A percentile compares a stretch with the other conserved stretches of the same genome.
Evolutionary conservation across 2,113 vertebrate species (phyloP).

Genomic region (Bostrychus sinensis): DNA sequence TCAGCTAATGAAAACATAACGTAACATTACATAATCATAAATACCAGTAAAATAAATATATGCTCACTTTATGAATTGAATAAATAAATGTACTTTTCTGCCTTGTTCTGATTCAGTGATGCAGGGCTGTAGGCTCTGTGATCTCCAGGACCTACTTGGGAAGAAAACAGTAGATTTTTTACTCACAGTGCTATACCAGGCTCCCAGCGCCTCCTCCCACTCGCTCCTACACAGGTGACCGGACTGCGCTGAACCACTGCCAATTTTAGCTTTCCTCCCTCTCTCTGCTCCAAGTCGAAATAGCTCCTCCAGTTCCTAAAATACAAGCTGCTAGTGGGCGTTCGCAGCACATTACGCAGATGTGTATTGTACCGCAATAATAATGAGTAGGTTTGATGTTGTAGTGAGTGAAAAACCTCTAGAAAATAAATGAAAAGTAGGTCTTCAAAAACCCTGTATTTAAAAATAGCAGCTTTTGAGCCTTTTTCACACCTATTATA

Average conservation of each 20-base stretch:
- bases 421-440: not conserved
- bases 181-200: constrained; percentile 50
- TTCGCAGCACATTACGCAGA: constrained; percentile 42
- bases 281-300: constrained; percentile 50
- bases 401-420: not conserved
- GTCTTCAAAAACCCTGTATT: not conserved
- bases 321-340: constrained; percentile 59
- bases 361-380: constrained; percentile 21
- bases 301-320: constrained; percentile 51
- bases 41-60: too few species aligned
- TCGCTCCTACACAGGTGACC: constrained; percentile 73
- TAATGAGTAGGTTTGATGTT: constrained; percentile 33
- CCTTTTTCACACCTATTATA: too few species aligned
- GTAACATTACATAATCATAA: too few species aligned
- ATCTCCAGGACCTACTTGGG: too few species aligned
- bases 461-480: not conserved
- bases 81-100: too few species aligned
- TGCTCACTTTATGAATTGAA: too few species aligned
- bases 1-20: too few species aligned
- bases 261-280: constrained; percentile 59
- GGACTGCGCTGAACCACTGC: constrained; percentile 56
- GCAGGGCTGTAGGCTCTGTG: too few species aligned
- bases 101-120: too few species aligned
- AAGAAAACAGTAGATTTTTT: constrained; percentile 44
- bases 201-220: constrained; percentile 13